A percentile compares a stretch with the other conserved stretches of the same genome.
Conservation (phyloP, 2,888 invertebrate genomes). For the Caenorhabditis angaria region DNA sequence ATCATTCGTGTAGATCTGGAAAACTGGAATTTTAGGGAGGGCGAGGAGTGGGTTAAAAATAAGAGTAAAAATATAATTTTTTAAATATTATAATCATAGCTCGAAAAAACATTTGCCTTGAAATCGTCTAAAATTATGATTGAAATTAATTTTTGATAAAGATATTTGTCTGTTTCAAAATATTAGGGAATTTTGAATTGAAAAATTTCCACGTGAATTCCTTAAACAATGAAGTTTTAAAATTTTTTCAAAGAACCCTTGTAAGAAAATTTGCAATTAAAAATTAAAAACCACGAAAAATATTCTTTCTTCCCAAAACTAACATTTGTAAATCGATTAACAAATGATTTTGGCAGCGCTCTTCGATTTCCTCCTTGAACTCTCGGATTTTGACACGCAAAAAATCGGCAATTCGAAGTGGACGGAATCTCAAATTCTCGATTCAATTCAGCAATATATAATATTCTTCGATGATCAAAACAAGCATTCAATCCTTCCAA, state of each 20-base stretch:
- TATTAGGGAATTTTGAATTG: neutral
- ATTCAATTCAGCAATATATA: constrained; percentile 92
- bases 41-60: no score
- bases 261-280: no score
- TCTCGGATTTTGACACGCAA: constrained; percentile 96
- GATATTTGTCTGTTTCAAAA: neutral
- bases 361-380: constrained; percentile 94
- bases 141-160: no score
- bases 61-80: no score
- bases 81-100: no score
- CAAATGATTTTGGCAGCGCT: constrained; percentile 93
- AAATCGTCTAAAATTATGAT: no score
- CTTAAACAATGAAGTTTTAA: neutral
- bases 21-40: no score
- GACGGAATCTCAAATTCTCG: constrained; percentile 73
- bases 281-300: neutral
- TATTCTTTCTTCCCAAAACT: constrained; percentile 10
- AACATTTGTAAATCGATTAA: constrained; percentile 95
- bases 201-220: no score
- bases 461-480: constrained; percentile 93
- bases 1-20: constrained; percentile 56
- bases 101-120: no score
- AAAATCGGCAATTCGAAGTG: constrained; percentile 81
- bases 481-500: constrained; percentile 98
- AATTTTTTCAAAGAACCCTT: neutral